Percentiles rank a stretch among this genome's conserved stretches.
Evolutionary conservation across 2,888 invertebrate species (phyloP).

Genomic region (Spodoptera exigua): DNA sequence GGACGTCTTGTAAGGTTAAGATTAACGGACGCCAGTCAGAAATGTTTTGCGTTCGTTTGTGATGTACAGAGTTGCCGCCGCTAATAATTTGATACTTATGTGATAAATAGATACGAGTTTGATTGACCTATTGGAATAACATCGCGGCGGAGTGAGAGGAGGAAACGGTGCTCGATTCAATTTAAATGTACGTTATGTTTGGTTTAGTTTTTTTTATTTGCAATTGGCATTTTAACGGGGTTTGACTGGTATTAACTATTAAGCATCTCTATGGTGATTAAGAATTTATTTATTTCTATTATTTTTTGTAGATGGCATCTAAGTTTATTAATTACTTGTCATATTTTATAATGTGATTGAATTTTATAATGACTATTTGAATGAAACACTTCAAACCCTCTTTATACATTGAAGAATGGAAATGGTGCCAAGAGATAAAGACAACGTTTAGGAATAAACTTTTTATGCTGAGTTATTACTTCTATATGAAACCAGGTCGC

Average conservation of each 20-base stretch:
- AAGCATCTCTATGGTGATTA: no score
- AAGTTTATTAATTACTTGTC: no score
- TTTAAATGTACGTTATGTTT: conserved; percentile 10
- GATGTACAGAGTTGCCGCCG: conserved; percentile 45
- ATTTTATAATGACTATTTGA: no score
- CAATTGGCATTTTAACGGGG: neutral
- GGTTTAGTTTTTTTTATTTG: conserved; percentile 8
- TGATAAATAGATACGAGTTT: conserved; percentile 51
- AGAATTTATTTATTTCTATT: no score
- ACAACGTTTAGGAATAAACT: no score
- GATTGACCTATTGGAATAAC: conserved; percentile 47
- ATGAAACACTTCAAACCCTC: no score
- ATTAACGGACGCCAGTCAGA: conserved; percentile 46
- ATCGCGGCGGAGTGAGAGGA: conserved; percentile 25
- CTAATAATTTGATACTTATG: conserved; percentile 43
- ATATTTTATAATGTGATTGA: no score
- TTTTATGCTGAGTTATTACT: no score
- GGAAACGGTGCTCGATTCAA: conserved; percentile 9
- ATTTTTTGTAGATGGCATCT: no score
- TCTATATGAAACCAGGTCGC: conserved; percentile 50
- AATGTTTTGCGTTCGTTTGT: conserved; percentile 36
- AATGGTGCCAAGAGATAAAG: no score
- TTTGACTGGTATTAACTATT: no score
- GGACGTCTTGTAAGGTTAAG: conserved; percentile 46
- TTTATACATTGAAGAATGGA: no score